Conservation (phyloP, 2,888 invertebrate species). For the Sminthurides aquaticus region DNA sequence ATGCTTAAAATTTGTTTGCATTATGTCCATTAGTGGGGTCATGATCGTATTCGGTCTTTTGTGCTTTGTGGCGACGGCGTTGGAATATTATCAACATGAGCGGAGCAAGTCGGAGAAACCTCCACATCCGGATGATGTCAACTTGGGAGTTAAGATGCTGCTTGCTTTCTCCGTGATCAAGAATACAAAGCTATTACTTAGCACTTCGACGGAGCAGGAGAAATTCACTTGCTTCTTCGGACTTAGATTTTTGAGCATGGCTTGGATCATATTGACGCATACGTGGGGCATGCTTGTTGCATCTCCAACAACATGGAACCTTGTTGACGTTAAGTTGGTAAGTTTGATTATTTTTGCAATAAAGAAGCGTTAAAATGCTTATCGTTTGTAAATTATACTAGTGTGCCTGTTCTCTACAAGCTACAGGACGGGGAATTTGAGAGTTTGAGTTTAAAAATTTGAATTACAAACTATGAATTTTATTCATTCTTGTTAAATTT, state of each 20-base stretch:
- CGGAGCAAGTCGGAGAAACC: not conserved
- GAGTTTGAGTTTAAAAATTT: not conserved
- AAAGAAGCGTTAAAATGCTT: not conserved
- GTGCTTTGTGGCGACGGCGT: conserved; percentile 14
- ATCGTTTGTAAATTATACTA: not conserved
- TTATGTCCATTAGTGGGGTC: not conserved
- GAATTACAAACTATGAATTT: not conserved
- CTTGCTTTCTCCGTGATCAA: conserved; percentile 52
- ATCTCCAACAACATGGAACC: conserved; percentile 32
- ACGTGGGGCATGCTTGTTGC: conserved; percentile 43
- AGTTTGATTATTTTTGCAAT: not conserved
- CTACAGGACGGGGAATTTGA: too few species aligned
- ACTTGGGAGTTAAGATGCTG: conserved; percentile 44
- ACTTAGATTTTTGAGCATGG: conserved; percentile 53
- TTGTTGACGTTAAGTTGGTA: conserved; percentile 26
- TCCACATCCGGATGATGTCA: conserved; percentile 1
- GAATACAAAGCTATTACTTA: conserved; percentile 49
- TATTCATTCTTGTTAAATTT: not conserved
- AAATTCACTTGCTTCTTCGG: conserved; percentile 51
- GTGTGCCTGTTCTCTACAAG: too few species aligned
- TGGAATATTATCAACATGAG: conserved; percentile 10
- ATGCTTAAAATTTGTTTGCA: not conserved
- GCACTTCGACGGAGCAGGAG: conserved; percentile 45
- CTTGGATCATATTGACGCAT: conserved; percentile 55
- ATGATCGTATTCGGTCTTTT: not conserved